Evolutionary conservation across 92 coral and sea anemone genomes (phyloP), one percentile per base, ranked within the genome.

Genomic region (Virgularia gustaviana): DNA sequence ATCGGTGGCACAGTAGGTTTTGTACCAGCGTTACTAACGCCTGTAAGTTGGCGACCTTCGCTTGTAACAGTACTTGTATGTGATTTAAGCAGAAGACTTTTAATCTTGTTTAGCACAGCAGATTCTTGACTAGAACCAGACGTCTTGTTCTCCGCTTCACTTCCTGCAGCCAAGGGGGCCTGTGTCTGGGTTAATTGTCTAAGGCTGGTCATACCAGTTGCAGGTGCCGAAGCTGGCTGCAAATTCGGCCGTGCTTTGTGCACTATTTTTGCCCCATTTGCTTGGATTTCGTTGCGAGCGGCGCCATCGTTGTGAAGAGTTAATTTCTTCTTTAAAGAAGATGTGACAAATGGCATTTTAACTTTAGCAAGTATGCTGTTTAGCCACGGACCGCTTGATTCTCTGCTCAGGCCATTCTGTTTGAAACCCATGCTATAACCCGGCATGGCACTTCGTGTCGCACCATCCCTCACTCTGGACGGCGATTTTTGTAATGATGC

Each of bases 31-130:
- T 43, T 15, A 11, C 29, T 34, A 20, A 37, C 1, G 9, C 19
- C 37, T 35, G 10, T 5, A 6, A 19, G 34, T 31, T 16, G 32
- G 19, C 29, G 3, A 10, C 44, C n/a, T 12, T 16, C 29, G 11
- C 34, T 18, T 28, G 53, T 8, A 9, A 3, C 31, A 15, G 30
- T 1, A 6, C n/a, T 30, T 4, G 44, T 11, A 49, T 49, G 55
- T 19, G 75, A 68, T 51, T 49, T 51, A 16, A 68, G 55, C 31
- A 68, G 35, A 49, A 68, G 61, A 28, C 45, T 51, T 68, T 68
- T 68, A 16, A 68, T 68, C 51, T 68, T 68, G 8, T 49, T 49
- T 6, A 68, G 4, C 39, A 68, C 51, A 27, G 16, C 8, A 0
- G 61, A 27, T 16, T 30, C 37, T 16, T 68, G 27, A 1, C 3